phyloP scores from a whole-genome alignment of 2,797 vertebrate genomes.

The Pseudochirops cupreus region DNA sequence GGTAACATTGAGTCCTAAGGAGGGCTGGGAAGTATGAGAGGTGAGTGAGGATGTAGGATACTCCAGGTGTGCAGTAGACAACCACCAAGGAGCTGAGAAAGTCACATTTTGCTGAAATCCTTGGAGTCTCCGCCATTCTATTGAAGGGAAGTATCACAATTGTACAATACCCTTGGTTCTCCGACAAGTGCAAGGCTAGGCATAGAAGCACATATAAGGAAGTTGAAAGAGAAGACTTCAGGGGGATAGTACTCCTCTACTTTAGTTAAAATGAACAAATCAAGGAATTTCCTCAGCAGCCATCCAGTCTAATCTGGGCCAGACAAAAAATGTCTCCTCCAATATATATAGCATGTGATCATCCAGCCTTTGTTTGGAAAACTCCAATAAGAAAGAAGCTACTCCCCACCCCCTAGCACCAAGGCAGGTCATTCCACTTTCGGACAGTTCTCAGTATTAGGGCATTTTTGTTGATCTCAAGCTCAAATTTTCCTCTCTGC shows the following conservation, averaged over 20 bases:
- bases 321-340: background rate
- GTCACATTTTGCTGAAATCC: background rate
- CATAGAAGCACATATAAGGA: background rate
- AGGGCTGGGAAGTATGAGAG: background rate
- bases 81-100: background rate
- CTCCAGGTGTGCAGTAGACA: background rate
- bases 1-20: background rate
- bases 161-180: background rate
- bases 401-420: too few relatives aligned
- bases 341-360: background rate
- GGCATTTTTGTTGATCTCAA: background rate
- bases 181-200: background rate
- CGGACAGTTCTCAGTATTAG: background rate
- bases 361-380: background rate
- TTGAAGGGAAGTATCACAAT: background rate
- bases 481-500: background rate
- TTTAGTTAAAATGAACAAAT: background rate
- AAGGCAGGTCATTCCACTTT: background rate
- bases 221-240: background rate
- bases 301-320: background rate
- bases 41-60: background rate
- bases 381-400: background rate
- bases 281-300: background rate
- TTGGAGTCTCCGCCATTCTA: background rate
- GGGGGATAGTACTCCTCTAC: background rate